Base-by-base conservation (phyloP, 2,888 invertebrate species). In the Tiphia femorata region DNA sequence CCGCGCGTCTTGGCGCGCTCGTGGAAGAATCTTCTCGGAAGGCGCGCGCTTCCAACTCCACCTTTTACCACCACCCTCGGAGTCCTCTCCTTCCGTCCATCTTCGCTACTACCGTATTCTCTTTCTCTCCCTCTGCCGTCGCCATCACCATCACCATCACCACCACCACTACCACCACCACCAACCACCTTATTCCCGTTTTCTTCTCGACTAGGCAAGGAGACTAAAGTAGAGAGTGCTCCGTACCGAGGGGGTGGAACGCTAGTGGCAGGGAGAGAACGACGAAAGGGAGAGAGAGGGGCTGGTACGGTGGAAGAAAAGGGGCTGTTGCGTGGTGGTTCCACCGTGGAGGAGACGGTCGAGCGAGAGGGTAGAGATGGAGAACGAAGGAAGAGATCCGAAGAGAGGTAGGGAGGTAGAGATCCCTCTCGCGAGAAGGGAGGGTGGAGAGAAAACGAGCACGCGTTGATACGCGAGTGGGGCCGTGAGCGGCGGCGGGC, bases 1-100 rank as follows among this genome's bases (percentile, higher is more conserved):
- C n/a, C n/a, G n/a, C n/a, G 50, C 44, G 53, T 62, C 65, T 69
- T 70, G 57, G 51, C 53, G 43, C 47, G 49, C 17, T 56, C 43
- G 20, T 53, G 30, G 40, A 12, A 30, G 20, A n/a, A 21, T 51
- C 41, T 40, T n/a, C n/a, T n/a, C 29, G 41, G 20, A 23, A 21
- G 21, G 1, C 21, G 27, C 8, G 40, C 21, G 17, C n/a, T n/a
- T n/a, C 37, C 40, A 40, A 20, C 40, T 19, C 14, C 17, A 16
- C 17, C 4, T n/a, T 43, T 25, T n/a, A 25, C 27, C 25, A 16
- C 27, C 23, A 5, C 1, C 7, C 10, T 41, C 43, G 55, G n/a
- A n/a, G n/a, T n/a, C 53, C 52, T 59, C 58, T 55, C 57, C 47
- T 52, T 38, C 37, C 37, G 37, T 55, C 69, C 44, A 54, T 51